A percentile compares a stretch with the other conserved stretches of the same genome.
Conservation (phyloP, 1,140 invertebrate genomes). For the Bombyx mandarina region DNA sequence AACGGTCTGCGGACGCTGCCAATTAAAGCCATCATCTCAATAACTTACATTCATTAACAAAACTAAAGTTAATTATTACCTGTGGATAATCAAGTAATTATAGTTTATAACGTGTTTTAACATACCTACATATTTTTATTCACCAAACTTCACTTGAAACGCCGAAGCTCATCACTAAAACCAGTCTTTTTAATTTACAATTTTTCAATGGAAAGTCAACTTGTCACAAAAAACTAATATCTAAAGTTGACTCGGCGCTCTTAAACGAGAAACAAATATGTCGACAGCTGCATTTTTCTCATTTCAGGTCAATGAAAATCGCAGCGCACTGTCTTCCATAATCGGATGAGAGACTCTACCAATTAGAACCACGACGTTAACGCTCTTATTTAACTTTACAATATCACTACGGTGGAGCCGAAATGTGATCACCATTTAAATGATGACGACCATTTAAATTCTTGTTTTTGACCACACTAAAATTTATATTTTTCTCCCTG, state of each 20-base stretch:
- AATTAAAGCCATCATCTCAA: slow-evolving; percentile 4
- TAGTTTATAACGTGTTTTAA: too few relatives aligned
- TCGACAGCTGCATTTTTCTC: slow-evolving; percentile 49
- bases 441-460: too few relatives aligned
- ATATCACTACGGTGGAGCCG: too few relatives aligned
- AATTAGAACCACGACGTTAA: slow-evolving; percentile 21
- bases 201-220: too few relatives aligned
- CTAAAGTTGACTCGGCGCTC: slow-evolving; percentile 1
- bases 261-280: slow-evolving; percentile 21
- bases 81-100: too few relatives aligned
- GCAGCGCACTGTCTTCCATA: slow-evolving; percentile 24
- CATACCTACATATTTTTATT: too few relatives aligned
- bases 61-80: slow-evolving; percentile 1
- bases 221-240: not conserved
- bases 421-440: too few relatives aligned
- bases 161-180: too few relatives aligned
- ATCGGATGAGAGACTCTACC: slow-evolving; percentile 32
- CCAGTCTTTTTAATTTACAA: not conserved
- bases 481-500: too few relatives aligned
- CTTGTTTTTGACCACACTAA: too few relatives aligned
- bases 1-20: slow-evolving; percentile 1
- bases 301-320: slow-evolving; percentile 64
- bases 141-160: too few relatives aligned
- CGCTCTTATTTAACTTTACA: too few relatives aligned
- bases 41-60: slow-evolving; percentile 5